A percentile compares a stretch with the other conserved stretches of the same genome.
Conservation (phyloP, 2,888 invertebrate species). For the Cephus rjabovi region DNA sequence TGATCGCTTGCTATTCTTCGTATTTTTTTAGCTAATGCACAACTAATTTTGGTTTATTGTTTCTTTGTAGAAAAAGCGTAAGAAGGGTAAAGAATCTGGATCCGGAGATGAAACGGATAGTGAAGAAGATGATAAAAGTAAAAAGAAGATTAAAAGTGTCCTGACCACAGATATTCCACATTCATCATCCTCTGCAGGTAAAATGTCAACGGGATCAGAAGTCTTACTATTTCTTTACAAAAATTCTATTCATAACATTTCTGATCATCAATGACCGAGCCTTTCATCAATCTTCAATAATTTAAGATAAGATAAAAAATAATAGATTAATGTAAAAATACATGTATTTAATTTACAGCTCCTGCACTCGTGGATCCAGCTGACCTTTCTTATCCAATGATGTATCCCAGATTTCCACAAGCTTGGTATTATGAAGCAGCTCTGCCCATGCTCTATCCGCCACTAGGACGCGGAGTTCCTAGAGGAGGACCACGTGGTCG, state of each 20-base stretch:
- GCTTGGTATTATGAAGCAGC: conserved; percentile 58
- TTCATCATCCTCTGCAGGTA: conserved; percentile 39
- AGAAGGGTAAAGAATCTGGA: conserved; percentile 45
- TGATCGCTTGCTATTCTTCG: neutral
- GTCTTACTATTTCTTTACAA: too few relatives aligned
- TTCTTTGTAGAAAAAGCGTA: conserved; percentile 50
- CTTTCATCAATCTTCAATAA: too few relatives aligned
- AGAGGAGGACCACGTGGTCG: conserved; percentile 40
- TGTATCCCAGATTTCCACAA: conserved; percentile 54
- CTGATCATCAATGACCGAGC: too few relatives aligned
- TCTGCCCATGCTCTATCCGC: conserved; percentile 51
- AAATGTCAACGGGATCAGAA: neutral
- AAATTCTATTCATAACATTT: too few relatives aligned
- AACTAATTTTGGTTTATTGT: neutral
- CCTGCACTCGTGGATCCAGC: conserved; percentile 33
- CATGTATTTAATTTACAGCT: conserved; percentile 21
- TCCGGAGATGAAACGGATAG: conserved; percentile 37
- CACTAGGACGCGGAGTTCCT: conserved; percentile 41
- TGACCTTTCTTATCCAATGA: conserved; percentile 39
- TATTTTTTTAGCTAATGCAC: too few relatives aligned
- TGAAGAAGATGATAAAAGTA: conserved; percentile 43
- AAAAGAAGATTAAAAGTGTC: conserved; percentile 54
- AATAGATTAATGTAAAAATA: too few relatives aligned
- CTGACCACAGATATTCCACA: conserved; percentile 38
- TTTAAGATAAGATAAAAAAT: too few relatives aligned